phyloP scores from a whole-genome alignment of 2,888 invertebrate species.

The Deroplatys truncata region DNA sequence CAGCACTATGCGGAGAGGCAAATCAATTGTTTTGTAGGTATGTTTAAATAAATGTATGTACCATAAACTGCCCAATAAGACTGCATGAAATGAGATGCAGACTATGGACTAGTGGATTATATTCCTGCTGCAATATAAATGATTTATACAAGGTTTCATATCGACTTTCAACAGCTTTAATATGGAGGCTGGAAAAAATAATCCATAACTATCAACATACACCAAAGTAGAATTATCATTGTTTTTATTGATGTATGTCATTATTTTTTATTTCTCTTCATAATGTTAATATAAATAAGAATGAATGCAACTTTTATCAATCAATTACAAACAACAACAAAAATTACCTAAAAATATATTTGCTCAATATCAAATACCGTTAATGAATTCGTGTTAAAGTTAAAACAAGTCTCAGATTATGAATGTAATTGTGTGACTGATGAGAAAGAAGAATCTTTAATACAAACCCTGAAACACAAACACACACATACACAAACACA shows the following conservation, averaged over 20 bases:
- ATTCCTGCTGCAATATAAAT: not conserved
- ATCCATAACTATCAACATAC: slow-evolving; percentile 18
- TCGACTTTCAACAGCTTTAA: slow-evolving; percentile 15
- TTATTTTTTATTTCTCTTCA: slow-evolving; percentile 13
- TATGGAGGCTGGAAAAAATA: not conserved
- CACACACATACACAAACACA: not conserved
- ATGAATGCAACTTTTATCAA: slow-evolving; percentile 23
- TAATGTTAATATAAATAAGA: slow-evolving; percentile 9
- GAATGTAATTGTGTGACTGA: slow-evolving; percentile 10
- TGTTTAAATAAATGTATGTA: not conserved
- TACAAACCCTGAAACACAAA: not conserved
- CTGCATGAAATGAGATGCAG: not conserved
- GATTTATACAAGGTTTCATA: slow-evolving; percentile 28
- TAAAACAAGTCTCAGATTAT: slow-evolving; percentile 11
- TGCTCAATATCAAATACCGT: slow-evolving; percentile 28
- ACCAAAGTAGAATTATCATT: slow-evolving; percentile 24
- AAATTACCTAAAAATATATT: slow-evolving; percentile 24
- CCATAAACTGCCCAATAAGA: not conserved
- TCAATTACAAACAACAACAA: slow-evolving; percentile 19
- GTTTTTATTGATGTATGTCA: slow-evolving; percentile 19
- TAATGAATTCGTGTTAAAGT: slow-evolving; percentile 27
- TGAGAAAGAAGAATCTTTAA: not conserved
- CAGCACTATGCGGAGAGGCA: not conserved
- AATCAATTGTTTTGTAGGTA: not conserved
- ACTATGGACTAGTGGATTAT: not conserved